Evolutionary conservation across 2,797 vertebrate species (phyloP).

Genomic region (Labeo calbasu): DNA sequence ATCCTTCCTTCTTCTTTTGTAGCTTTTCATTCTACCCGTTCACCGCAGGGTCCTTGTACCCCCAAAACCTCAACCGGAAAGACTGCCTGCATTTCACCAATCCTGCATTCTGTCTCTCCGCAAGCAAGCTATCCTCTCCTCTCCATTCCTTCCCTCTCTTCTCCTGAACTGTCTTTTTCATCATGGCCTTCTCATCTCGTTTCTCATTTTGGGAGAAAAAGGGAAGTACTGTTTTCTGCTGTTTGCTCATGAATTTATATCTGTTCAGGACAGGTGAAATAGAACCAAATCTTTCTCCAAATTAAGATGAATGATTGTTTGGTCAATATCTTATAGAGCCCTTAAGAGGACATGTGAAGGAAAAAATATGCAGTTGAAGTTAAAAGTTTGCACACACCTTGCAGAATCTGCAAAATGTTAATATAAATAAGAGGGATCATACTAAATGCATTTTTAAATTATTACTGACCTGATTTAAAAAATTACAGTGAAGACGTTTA

Average conservation of each 20-base stretch:
- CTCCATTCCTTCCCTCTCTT: background rate
- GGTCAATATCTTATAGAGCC: background rate
- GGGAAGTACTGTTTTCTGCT: conserved; percentile 84
- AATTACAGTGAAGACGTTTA: no score
- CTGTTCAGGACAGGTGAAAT: background rate
- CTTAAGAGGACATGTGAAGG: background rate
- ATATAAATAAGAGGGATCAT: no score
- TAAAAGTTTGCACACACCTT: no score
- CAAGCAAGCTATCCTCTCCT: conserved; percentile 30
- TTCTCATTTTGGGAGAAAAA: conserved; percentile 99
- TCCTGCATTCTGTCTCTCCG: conserved; percentile 54
- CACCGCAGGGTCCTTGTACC: conserved; percentile 16
- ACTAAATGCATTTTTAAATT: no score
- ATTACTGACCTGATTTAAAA: no score
- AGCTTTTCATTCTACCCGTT: conserved; percentile 12
- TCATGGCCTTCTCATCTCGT: conserved; percentile 95
- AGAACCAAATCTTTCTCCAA: background rate
- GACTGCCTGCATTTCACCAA: conserved; percentile 34
- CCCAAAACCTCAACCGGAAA: conserved; percentile 8
- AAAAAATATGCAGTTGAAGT: background rate
- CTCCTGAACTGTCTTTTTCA: conserved; percentile 33
- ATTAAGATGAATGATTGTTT: background rate
- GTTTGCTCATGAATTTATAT: conserved; percentile 11
- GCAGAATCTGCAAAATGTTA: no score
- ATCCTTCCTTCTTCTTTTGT: conserved; percentile 8